Evolutionary conservation across 2,113 vertebrate genomes (phyloP), one percentile per base, ranked within the genome.

Genomic region (Mustelus asterias): DNA sequence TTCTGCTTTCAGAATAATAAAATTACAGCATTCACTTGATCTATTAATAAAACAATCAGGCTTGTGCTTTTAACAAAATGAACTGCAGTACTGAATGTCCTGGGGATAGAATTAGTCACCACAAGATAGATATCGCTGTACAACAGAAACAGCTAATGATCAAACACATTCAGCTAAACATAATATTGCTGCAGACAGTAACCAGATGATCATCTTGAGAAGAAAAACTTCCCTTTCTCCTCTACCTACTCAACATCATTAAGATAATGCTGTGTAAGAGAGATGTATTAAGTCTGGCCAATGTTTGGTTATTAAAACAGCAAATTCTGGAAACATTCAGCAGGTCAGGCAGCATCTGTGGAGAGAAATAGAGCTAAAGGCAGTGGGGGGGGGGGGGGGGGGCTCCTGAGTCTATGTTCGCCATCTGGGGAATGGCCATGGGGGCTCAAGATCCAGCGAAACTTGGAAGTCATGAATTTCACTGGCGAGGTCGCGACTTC

Each of bases 1-100:
- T 72, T 10, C 67, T 29, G 3, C 65, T 72, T 95, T 72, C 44
- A 95, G 69, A 95, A 72, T 72, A 95, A 69, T 65, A 67, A 94
- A 94, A 94, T 70, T 44, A 48, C 67, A 67, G 20, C 93, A 95
- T 72, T 67, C 94, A 69, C 41, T 95, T 95, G 37, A 72, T 72
- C 41, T 72, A 72, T 95, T 72, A 95, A 54, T 95, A 95, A 72
- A 95, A 37, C 22, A 72, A 95, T 29, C 41, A 48, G 69, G 65
- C 26, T 95, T 95, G 69, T 95, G 94, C 67, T 95, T 95, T 95
- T 95, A 95, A 95, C 67, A 95, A 95, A 95, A 95, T 72, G 41
- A 95, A 72, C 69, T 94, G 63, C 94, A 72, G 94, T 67, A 69
- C 44, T 72, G 41, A 72, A 95, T 20, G 48, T 95, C 24, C 24